Percentiles rank a stretch among this genome's conserved stretches.
Evolutionary conservation across 2,797 vertebrate species (phyloP).

Genomic region (Cirrhinus mrigala): DNA sequence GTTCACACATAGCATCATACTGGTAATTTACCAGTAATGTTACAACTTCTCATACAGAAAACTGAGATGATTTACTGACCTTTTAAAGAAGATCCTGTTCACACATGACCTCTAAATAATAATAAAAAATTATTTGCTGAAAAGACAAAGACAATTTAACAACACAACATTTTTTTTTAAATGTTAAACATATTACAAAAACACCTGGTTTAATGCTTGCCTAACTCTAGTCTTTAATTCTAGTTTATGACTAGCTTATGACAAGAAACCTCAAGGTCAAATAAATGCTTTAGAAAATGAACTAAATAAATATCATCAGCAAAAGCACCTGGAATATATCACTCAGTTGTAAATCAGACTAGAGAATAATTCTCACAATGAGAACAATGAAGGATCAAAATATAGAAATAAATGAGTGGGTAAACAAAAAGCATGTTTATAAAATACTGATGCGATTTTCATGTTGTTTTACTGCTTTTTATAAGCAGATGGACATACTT

Average conservation of each 20-base stretch:
- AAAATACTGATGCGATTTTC: slow-evolving; percentile 74
- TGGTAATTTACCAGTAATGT: no score
- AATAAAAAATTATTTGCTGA: neutral
- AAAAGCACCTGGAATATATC: neutral
- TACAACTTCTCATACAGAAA: no score
- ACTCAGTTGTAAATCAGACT: neutral
- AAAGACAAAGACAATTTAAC: neutral
- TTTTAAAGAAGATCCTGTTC: no score
- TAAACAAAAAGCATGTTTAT: slow-evolving; percentile 57
- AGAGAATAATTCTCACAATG: neutral
- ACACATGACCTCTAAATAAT: neutral
- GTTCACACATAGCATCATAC: no score
- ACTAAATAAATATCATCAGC: neutral
- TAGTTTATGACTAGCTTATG: neutral
- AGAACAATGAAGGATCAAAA: neutral
- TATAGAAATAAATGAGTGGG: slow-evolving; percentile 26
- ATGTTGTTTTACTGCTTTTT: slow-evolving; percentile 33
- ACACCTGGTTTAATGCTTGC: neutral
- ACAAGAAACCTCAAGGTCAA: neutral
- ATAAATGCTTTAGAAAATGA: neutral
- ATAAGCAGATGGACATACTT: neutral
- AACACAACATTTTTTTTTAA: neutral
- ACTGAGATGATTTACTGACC: no score
- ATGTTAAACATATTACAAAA: neutral
- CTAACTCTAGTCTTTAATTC: no score